Percentiles rank a stretch among this genome's conserved stretches.
Conservation (phyloP, 2,797 vertebrate species). For the Galaxias olidus region DNA sequence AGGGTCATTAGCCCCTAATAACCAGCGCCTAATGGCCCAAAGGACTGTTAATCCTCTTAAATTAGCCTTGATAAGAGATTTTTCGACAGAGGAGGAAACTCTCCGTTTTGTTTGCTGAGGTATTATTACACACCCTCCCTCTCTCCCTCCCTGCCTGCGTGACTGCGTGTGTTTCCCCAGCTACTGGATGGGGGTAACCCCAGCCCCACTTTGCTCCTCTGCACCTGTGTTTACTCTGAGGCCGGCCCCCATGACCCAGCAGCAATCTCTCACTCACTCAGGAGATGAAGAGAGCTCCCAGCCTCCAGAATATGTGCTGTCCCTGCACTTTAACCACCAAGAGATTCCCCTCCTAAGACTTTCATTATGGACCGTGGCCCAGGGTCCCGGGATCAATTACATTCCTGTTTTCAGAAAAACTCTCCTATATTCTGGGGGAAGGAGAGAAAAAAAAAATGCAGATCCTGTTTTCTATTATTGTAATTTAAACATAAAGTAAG, state of each 20-base stretch:
- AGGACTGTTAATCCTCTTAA: constrained; percentile 64
- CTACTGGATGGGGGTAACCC: constrained; percentile 70
- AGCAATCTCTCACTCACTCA: constrained; percentile 73
- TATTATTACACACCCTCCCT: constrained; percentile 30
- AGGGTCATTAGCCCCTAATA: constrained; percentile 60
- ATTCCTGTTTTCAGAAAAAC: constrained; percentile 52
- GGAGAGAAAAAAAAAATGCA: constrained; percentile 23
- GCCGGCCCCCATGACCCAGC: constrained; percentile 66
- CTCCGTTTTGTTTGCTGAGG: constrained; percentile 38
- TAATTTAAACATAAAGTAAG: constrained; percentile 35
- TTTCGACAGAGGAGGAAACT: constrained; percentile 59
- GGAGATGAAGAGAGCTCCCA: constrained; percentile 72
- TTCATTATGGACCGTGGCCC: constrained; percentile 61
- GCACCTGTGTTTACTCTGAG: constrained; percentile 87
- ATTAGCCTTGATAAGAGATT: constrained; percentile 70
- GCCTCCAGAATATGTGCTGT: constrained; percentile 71
- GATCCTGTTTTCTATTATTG: constrained; percentile 49
- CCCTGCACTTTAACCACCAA: constrained; percentile 69
- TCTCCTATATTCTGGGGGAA: constrained; percentile 47
- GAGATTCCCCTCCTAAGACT: constrained; percentile 67
- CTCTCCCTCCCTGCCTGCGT: constrained; percentile 31
- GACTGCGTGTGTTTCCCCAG: constrained; percentile 70
- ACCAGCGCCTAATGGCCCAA: constrained; percentile 49
- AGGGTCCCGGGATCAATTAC: constrained; percentile 64
- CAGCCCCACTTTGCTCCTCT: constrained; percentile 64